phyloP scores from a whole-genome alignment of 1,140 invertebrate species.

The Zaprionus capensis region DNA sequence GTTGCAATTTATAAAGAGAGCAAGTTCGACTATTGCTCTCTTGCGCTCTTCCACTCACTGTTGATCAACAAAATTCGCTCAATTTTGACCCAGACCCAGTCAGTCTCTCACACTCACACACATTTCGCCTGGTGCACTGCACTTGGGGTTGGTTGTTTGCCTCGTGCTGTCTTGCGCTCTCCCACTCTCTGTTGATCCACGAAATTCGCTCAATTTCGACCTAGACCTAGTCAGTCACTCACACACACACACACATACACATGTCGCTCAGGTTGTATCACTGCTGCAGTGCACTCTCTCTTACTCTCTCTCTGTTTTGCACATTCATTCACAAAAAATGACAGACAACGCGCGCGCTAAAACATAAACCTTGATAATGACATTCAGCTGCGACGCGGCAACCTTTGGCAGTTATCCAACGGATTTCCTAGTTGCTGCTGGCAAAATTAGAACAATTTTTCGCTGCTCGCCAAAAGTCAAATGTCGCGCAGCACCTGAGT shows the following conservation, averaged over 20 bases:
- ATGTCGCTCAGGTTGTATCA: slow-evolving; percentile 10
- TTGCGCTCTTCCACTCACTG: not conserved
- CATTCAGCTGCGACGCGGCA: slow-evolving; percentile 60
- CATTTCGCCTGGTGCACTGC: slow-evolving; percentile 9
- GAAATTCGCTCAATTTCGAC: slow-evolving; percentile 15
- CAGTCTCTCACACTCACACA: not conserved
- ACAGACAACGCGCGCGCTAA: slow-evolving; percentile 54
- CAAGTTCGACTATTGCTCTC: not conserved
- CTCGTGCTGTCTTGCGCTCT: not conserved
- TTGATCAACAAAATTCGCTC: slow-evolving; percentile 13
- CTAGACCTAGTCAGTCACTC: slow-evolving; percentile 15
- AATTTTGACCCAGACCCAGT: slow-evolving; percentile 15
- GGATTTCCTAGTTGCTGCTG: slow-evolving; percentile 13
- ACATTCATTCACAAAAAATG: slow-evolving; percentile 51
- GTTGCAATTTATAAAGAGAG: slow-evolving; percentile 23
- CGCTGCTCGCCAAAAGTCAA: slow-evolving; percentile 69
- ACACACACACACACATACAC: not conserved
- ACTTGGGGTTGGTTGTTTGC: not conserved
- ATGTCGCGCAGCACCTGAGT: slow-evolving; percentile 70
- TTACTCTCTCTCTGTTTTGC: slow-evolving; percentile 24
- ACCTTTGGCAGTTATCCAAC: slow-evolving; percentile 51
- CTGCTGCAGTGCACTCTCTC: slow-evolving; percentile 10
- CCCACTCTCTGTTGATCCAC: slow-evolving; percentile 5
- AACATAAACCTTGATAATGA: slow-evolving; percentile 80
- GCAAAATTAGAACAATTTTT: slow-evolving; percentile 64